Evolutionary conservation across 2,888 invertebrate species (phyloP), one percentile per base, ranked within the genome.

Genomic region (Ceratothoa steindachneri): DNA sequence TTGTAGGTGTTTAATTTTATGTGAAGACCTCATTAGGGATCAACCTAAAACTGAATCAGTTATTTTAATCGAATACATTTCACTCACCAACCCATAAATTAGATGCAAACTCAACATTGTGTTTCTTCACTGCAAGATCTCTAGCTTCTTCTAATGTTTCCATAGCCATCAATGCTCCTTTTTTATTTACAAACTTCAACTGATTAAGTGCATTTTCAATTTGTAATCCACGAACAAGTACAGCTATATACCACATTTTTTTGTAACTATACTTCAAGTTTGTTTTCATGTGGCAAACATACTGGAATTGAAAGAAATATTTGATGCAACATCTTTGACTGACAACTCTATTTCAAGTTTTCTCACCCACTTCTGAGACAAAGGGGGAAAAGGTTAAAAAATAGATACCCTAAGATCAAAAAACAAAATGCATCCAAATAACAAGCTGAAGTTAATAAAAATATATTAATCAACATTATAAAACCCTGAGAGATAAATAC

Each of bases 141-240:
- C 93, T 93, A 2, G 97, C 97, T 87, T 97, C 96, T 75, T 91
- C 85, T 78, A 98, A 87, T 1, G 91, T 88, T 84, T 95, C 89
- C 82, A 89, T 89, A 0, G 90, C 89, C 84, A 88, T 87, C 69
- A 84, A 85, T 60, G 91, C 91, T 30, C 93, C 94, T 85, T 93
- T 93, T 60, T 24, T 24, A 24, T 60, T 24, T 2, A 60, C 60
- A 86, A 94, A 96, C 81, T 89, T 90, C 15, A 97, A 85, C 84
- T 97, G 97, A 84, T 92, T 93, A 0, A 97, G 83, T 12, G 97
- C 97, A 85, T 97, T 97, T 85, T 97, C 97, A 1, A 97, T 91
- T 19, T 91, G 87, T 91, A 97, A 90, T 15, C 97, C 97, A 82
- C 97, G 88, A 1, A 97, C 89, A 83, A 97, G 88, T 81, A 87